Percentiles rank a stretch among this genome's conserved stretches.
Conservation (phyloP, 37 sponge, comb jelly and placozoan species). For the Ephydatia muelleri region DNA sequence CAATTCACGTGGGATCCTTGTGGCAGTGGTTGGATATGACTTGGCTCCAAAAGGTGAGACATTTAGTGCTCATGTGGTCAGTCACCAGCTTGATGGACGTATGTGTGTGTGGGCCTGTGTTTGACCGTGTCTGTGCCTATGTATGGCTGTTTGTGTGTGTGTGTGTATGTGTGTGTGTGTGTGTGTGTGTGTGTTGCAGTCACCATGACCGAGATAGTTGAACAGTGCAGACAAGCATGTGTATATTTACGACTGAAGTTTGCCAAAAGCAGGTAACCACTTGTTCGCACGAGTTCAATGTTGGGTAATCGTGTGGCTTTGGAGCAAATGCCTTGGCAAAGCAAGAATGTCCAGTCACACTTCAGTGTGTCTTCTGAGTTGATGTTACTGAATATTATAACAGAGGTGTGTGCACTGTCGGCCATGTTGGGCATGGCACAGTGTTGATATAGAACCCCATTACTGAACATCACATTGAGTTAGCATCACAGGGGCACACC, state of each 20-base stretch:
- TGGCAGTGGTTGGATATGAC: slow-evolving; percentile 46
- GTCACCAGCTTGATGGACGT: not conserved
- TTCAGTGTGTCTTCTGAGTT: too few relatives aligned
- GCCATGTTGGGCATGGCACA: too few relatives aligned
- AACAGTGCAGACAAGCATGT: slow-evolving; percentile 40
- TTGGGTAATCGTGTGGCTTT: not conserved
- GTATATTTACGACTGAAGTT: slow-evolving; percentile 17
- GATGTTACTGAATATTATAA: too few relatives aligned
- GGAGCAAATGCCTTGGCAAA: not conserved
- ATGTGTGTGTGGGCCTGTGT: slow-evolving; percentile 12
- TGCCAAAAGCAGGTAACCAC: slow-evolving; percentile 2
- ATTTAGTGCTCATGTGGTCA: not conserved
- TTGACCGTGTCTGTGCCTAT: not conserved
- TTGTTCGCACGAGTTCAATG: not conserved
- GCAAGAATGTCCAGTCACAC: too few relatives aligned
- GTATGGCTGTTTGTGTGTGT: slow-evolving; percentile 4
- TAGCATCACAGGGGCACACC: too few relatives aligned
- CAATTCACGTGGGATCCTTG: not conserved
- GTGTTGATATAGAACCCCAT: too few relatives aligned
- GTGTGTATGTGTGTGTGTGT: slow-evolving; percentile 29
- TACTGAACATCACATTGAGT: too few relatives aligned
- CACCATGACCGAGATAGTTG: slow-evolving; percentile 55
- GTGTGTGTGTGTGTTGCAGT: slow-evolving; percentile 17
- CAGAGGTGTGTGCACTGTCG: too few relatives aligned
- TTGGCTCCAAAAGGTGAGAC: slow-evolving; percentile 48